These are phyloP conservation scores for Eremobia ochroleuca DNA, from an alignment of 2,888 invertebrate genomes.

Conservation along the genomic window DNA sequence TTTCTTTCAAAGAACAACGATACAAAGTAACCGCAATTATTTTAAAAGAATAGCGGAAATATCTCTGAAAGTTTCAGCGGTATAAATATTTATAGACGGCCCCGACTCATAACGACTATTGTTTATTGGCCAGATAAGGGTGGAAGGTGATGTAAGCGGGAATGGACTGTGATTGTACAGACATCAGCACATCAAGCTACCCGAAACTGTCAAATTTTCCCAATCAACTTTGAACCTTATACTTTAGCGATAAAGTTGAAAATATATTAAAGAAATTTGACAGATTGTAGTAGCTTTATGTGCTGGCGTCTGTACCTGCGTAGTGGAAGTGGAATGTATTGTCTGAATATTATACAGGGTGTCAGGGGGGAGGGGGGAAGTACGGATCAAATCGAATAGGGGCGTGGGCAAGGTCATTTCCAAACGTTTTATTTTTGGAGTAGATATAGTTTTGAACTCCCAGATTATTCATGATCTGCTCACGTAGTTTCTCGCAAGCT, in stretches of 20 bases:
- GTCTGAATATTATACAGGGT: too few relatives aligned
- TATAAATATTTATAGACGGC: conserved; percentile 76
- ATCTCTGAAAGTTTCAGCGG: conserved; percentile 66
- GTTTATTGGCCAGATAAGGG: conserved; percentile 72
- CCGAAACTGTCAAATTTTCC: too few relatives aligned
- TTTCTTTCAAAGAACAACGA: conserved; percentile 46
- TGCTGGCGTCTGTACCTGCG: too few relatives aligned
- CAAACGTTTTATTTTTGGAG: too few relatives aligned
- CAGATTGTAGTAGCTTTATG: too few relatives aligned
- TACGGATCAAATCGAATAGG: too few relatives aligned
- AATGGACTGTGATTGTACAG: conserved; percentile 49
- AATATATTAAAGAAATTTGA: too few relatives aligned
- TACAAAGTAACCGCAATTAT: conserved; percentile 45
- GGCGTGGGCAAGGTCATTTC: too few relatives aligned
- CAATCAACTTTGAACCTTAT: too few relatives aligned
- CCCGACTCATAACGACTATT: conserved; percentile 65
- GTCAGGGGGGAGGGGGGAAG: too few relatives aligned
- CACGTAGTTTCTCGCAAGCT: background rate
- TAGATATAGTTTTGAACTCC: background rate
- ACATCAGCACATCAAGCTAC: too few relatives aligned
- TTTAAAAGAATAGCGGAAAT: conserved; percentile 68
- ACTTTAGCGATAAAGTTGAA: too few relatives aligned
- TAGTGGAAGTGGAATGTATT: conserved; percentile 27
- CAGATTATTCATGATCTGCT: conserved; percentile 9
- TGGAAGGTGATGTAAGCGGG: conserved; percentile 24